These are phyloP conservation scores for Aphelinus certus DNA, from an alignment of 1,140 invertebrate genomes.

Conservation along the genomic window DNA sequence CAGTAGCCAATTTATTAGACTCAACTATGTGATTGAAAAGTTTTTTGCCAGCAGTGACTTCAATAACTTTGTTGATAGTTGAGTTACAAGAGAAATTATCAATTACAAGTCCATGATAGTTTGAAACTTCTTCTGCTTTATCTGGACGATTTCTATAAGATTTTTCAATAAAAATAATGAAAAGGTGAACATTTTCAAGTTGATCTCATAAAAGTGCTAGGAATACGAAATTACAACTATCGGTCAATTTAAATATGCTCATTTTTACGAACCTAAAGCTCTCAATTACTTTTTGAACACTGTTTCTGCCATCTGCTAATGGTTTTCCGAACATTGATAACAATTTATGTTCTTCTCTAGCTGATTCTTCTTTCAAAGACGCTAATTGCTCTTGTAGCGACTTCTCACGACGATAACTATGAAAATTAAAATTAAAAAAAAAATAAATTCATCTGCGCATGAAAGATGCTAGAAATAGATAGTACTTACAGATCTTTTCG, in stretches of 20 bases:
- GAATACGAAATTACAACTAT: no score
- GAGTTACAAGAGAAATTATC: constrained; percentile 98
- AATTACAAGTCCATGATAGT: constrained; percentile 94
- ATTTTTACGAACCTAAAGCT: constrained; percentile 72
- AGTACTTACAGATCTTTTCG: constrained; percentile 79
- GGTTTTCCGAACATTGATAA: constrained; percentile 97
- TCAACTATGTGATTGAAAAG: constrained; percentile 99
- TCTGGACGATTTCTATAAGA: constrained; percentile 75
- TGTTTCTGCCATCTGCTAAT: constrained; percentile 95
- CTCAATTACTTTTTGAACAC: constrained; percentile 94
- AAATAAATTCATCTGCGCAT: no score
- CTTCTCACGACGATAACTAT: constrained; percentile 85
- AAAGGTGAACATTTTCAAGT: background rate
- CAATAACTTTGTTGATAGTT: constrained; percentile 97
- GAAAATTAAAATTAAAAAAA: constrained; percentile 21
- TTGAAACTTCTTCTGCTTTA: constrained; percentile 76
- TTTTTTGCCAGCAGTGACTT: constrained; percentile 97
- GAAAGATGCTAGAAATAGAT: background rate
- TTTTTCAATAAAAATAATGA: no score
- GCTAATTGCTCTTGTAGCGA: constrained; percentile 90
- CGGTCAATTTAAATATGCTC: no score
- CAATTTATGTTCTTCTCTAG: constrained; percentile 93
- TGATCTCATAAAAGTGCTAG: no score
- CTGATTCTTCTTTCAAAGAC: constrained; percentile 92
- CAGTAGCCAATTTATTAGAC: constrained; percentile 95